Base-by-base conservation (phyloP, 2,797 vertebrate genomes). In the Eurystomus glaucurus region DNA sequence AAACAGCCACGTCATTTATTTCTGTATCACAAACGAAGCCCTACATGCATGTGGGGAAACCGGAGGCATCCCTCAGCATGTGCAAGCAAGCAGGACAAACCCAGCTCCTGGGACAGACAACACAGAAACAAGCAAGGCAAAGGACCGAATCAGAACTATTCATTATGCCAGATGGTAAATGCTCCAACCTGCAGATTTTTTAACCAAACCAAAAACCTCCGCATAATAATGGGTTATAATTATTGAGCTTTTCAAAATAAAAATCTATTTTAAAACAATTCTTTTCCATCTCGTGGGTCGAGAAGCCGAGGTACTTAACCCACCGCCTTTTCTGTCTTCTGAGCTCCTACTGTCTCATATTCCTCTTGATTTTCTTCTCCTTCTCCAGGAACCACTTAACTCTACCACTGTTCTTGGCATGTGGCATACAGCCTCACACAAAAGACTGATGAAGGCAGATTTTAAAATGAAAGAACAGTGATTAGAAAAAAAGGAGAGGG, bases 21-120 rank as follows among this genome's bases (percentile, higher is more conserved):
- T 35, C 45, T 41, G 48, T 22, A 23, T 5, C 64, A 6, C 39
- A 33, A 51, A 45, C 6, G 20, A 76, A 82, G 77, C 68, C 55
- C 19, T 7, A 16, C 10, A 26, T 2, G 25, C 12, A 13, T 0
- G 0, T 31, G 29, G 39, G 28, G 35, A 72, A 39, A 37, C 1
- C 1, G 0, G 41, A 65, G 11, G 21, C 60, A 88, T 15, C 66
- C 31, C 43, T 61, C 50, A 45, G 54, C 66, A 33, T 28, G 10
- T 0, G 12, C 35, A 7, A 35, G 69, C 29, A 57, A 75, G 74
- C 39, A 46, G 74, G 43, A 58, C 48, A 66, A 75, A 31, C 37
- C 46, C 1, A 22, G 41, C 35, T 79, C 52, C 39, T 55, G 21
- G 61, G n/a, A 45, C 68, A 83, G n/a, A n/a, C n/a, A 31, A 9